These are phyloP conservation scores for Cyanoramphus novaezelandiae DNA, from an alignment of 2,113 vertebrate genomes.

Conservation along the genomic window DNA sequence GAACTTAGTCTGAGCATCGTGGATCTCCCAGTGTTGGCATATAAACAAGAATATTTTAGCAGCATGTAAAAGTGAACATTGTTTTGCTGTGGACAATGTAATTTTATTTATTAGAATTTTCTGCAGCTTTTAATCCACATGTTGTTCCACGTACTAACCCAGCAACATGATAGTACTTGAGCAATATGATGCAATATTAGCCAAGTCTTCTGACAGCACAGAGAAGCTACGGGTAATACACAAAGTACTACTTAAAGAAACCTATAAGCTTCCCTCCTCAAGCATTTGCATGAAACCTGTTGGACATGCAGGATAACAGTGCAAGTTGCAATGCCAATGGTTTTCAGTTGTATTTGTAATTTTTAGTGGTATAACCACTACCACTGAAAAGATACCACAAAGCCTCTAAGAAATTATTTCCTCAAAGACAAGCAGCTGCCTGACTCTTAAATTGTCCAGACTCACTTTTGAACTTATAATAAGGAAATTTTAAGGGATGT, in stretches of 20 bases:
- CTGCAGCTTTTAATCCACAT: neutral
- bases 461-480: neutral
- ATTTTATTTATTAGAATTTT: neutral
- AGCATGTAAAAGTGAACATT: neutral
- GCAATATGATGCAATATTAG: slow-evolving; percentile 22
- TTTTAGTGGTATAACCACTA: neutral
- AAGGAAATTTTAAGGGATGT: neutral
- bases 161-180: slow-evolving; percentile 7
- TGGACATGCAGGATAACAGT: neutral
- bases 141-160: neutral
- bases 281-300: slow-evolving; percentile 8
- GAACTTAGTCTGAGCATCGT: neutral
- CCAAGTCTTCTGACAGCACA: neutral
- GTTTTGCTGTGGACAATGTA: neutral
- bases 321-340: neutral
- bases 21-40: neutral
- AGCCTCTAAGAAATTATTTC: neutral
- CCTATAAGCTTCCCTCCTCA: slow-evolving; percentile 1
- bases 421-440: neutral
- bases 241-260: slow-evolving; percentile 36
- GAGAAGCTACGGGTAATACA: neutral
- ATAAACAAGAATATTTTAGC: neutral
- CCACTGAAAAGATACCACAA: neutral
- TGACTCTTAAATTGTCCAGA: neutral
- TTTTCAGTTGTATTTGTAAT: neutral